phyloP scores from a whole-genome alignment of 1,140 invertebrate species.

The Panulirus ornatus region DNA sequence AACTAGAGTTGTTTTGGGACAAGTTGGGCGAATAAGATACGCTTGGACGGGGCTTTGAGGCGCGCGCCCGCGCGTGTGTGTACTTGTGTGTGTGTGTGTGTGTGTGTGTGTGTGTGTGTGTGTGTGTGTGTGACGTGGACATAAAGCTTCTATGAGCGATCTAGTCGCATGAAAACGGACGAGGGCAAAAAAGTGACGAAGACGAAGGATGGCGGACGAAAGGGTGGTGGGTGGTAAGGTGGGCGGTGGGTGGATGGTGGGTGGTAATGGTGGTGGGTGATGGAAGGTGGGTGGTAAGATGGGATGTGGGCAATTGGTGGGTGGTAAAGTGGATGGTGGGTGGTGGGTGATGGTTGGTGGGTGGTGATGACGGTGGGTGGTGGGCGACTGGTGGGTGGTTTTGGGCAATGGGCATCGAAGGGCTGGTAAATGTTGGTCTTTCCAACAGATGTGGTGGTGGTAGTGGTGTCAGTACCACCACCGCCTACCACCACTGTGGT shows the following conservation, averaged over 20 bases:
- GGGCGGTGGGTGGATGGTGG: slow-evolving; percentile 16
- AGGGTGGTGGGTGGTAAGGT: neutral
- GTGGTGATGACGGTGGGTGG: neutral
- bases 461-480: neutral
- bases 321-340: neutral
- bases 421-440: neutral
- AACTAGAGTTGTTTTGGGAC: too few species aligned
- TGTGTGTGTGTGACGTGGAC: neutral
- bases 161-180: slow-evolving; percentile 5
- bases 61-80: too few species aligned
- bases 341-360: neutral
- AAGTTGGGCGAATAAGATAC: too few species aligned
- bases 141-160: slow-evolving; percentile 64
- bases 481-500: too few species aligned
- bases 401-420: neutral
- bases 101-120: neutral
- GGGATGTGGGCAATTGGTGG: neutral
- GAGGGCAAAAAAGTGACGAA: slow-evolving; percentile 9
- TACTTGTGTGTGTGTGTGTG: too few species aligned
- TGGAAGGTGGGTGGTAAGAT: neutral
- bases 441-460: neutral
- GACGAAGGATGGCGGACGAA: neutral
- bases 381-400: neutral
- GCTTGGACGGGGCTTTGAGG: too few species aligned
- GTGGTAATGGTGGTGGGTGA: neutral